Evolutionary conservation across 2,113 vertebrate genomes (phyloP).

Genomic region (Neotragus moschatus): DNA sequence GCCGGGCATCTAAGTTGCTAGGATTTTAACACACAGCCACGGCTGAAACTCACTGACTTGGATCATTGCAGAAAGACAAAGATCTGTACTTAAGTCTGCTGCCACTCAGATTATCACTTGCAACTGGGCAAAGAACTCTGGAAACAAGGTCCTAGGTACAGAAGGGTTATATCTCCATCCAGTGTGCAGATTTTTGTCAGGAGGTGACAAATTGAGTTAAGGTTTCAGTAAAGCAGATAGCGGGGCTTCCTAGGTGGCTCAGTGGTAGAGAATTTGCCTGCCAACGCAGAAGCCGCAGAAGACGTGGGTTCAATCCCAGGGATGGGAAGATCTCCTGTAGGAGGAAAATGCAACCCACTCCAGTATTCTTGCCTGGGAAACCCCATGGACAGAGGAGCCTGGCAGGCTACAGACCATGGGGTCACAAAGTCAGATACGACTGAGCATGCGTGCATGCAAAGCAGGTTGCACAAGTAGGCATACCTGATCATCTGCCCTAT

Average conservation of each 20-base stretch:
- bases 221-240: neutral
- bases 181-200: neutral
- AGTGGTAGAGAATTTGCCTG: neutral
- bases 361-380: neutral
- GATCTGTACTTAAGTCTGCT: neutral
- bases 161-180: neutral
- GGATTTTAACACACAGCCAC: neutral
- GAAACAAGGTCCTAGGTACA: neutral
- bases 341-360: neutral
- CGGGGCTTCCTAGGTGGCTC: neutral
- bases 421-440: neutral
- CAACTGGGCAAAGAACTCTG: neutral
- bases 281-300: neutral
- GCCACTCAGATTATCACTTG: neutral
- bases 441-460: neutral
- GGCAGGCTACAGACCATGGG: neutral
- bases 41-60: neutral
- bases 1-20: neutral
- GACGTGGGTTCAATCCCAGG: rapidly evolving
- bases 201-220: neutral
- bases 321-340: neutral
- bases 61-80: neutral
- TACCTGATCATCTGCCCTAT: neutral
- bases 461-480: neutral
- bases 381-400: neutral